Percentiles rank a stretch among this genome's conserved stretches.
phyloP scores from a whole-genome alignment of 2,888 invertebrate genomes.

The Cheiracanthium punctorium region DNA sequence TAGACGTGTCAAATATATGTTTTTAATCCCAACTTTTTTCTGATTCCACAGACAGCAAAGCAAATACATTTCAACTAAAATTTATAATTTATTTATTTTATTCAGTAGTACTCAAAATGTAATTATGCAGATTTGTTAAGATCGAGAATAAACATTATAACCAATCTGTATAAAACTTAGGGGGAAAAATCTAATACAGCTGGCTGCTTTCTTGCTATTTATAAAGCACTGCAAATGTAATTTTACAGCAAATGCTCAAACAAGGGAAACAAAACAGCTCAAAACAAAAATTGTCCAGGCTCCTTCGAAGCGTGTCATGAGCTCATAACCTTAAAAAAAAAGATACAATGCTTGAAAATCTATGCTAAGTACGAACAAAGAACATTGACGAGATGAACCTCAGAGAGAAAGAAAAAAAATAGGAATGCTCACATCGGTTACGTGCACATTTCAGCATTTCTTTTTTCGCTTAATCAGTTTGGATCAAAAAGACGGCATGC shows the following conservation, averaged over 20 bases:
- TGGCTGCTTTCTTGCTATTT: background rate
- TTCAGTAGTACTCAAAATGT: too few species aligned
- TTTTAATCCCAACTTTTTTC: too few species aligned
- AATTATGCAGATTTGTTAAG: too few species aligned
- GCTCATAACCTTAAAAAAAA: background rate
- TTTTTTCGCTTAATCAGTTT: conserved; percentile 4
- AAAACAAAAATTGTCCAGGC: background rate
- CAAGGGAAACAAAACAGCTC: too few species aligned
- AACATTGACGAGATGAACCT: background rate
- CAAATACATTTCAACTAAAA: too few species aligned
- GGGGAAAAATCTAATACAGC: too few species aligned
- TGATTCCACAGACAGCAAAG: too few species aligned
- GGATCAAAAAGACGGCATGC: background rate
- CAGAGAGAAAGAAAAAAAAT: background rate
- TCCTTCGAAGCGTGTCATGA: background rate
- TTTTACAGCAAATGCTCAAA: background rate
- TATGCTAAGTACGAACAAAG: background rate
- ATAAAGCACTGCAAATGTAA: background rate
- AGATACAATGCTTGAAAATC: background rate
- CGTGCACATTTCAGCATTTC: background rate
- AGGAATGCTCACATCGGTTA: background rate
- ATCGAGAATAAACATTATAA: too few species aligned
- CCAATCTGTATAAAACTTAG: too few species aligned
- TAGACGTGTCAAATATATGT: too few species aligned
- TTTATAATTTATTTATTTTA: too few species aligned